phyloP scores from a whole-genome alignment of 2,113 vertebrate species.

The Gracilinanus agilis region DNA sequence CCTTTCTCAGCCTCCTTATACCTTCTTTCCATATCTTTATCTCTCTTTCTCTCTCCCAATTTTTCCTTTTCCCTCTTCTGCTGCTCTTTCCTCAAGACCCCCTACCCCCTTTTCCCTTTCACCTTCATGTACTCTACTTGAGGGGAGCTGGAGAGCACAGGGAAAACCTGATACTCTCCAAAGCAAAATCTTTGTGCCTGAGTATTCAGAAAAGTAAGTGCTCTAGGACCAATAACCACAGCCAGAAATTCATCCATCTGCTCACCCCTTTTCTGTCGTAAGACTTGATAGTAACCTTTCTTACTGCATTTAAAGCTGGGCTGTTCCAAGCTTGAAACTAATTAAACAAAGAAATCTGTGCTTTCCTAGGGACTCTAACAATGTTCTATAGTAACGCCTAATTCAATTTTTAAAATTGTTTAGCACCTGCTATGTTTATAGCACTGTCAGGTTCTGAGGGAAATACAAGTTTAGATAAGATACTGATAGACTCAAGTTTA shows the following conservation, averaged over 20 bases:
- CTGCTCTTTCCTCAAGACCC: neutral
- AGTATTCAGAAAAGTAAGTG: neutral
- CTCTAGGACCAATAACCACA: neutral
- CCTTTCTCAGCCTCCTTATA: neutral
- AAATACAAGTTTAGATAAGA: neutral
- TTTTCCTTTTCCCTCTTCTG: neutral
- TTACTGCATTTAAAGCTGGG: neutral
- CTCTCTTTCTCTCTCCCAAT: slow-evolving; percentile 55
- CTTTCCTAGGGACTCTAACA: neutral
- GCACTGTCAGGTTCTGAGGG: neutral
- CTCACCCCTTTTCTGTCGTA: neutral
- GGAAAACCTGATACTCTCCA: neutral
- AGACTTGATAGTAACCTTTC: neutral
- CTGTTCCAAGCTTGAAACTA: neutral
- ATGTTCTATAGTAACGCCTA: neutral
- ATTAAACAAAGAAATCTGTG: neutral
- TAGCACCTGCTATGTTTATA: neutral
- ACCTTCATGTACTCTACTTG: neutral
- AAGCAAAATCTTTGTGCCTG: neutral
- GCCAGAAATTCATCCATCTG: neutral
- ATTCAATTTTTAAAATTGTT: neutral
- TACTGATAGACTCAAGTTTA: neutral
- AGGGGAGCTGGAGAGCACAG: neutral
- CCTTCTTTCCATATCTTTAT: slow-evolving; percentile 25
- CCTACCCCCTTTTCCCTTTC: neutral